Evolutionary conservation across 2,888 invertebrate genomes (phyloP), one percentile per base, ranked within the genome.

Genomic region (Eueremaeus valkanovi): DNA sequence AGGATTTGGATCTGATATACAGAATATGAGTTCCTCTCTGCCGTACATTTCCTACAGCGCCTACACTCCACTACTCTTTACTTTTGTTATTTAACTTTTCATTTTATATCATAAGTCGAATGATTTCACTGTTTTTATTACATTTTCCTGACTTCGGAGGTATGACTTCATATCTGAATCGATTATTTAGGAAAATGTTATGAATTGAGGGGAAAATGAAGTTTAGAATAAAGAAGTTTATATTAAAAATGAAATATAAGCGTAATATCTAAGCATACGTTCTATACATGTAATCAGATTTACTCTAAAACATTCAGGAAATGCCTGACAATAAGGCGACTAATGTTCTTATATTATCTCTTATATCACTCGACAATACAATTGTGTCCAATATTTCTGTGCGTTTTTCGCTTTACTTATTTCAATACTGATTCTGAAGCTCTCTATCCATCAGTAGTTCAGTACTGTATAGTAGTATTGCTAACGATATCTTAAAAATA

Each of bases 101-200:
- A 33, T 63, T 33, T 63, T 16, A 63, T 63, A 63, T 63, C 33
- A 63, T 63, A 63, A 33, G 33, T 63, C 18, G 33, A 33, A 63
- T 63, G 33, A 63, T 63, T 63, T 55, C 55, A 55, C 55, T 21
- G 1, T 55, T 55, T 55, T 63, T 63, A 63, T 63, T 63, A 63
- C 63, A 27, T 63, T 63, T 63, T 63, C 63, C 63, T 63, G 63
- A 63, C 31, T 63, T 63, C 27, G 2, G 63, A 63, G 63, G 63
- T 63, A 63, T 63, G 55, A 55, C 27, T 55, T 55, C 16, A 55
- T 21, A 63, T 1, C 31, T 33, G 24, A 31, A 63, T 63, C 63
- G 63, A 63, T 63, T 33, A 33, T 63, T n/a, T 18, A 31, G 33
- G 5, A 63, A 63, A 63, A 49, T 58, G 18, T 33, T 18, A 63